A percentile compares a stretch with the other conserved stretches of the same genome.
These are phyloP conservation scores for Myrmecobius fasciatus DNA, from an alignment of 2,113 vertebrate genomes.

Conservation along the genomic window DNA sequence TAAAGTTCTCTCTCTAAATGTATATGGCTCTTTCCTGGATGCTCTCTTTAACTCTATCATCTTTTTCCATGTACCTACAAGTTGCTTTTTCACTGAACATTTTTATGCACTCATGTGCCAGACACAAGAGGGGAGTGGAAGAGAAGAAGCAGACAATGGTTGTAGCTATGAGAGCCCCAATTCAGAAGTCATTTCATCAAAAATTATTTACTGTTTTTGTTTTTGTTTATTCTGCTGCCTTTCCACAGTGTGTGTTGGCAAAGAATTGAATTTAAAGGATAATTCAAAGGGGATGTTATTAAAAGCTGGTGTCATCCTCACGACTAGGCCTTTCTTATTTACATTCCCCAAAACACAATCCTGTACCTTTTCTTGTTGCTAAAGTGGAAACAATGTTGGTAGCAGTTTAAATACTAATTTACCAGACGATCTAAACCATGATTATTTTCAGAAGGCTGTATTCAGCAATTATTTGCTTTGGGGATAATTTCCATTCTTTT, in stretches of 20 bases:
- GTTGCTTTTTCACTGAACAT: not conserved
- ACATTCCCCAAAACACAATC: slow-evolving; percentile 64
- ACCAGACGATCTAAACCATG: slow-evolving; percentile 51
- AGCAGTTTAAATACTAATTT: slow-evolving; percentile 70
- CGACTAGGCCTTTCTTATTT: slow-evolving; percentile 69
- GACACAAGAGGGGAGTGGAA: not conserved
- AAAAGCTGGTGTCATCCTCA: slow-evolving; percentile 65
- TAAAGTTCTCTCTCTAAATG: too few relatives aligned
- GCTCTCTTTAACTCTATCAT: not conserved
- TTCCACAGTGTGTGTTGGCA: slow-evolving; percentile 52
- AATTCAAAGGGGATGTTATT: slow-evolving; percentile 74
- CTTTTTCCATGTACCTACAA: slow-evolving; percentile 35
- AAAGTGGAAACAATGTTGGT: slow-evolving; percentile 55
- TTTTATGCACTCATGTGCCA: slow-evolving; percentile 25
- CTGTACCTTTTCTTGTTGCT: slow-evolving; percentile 29
- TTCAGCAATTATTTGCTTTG: slow-evolving; percentile 68
- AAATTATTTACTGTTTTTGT: slow-evolving; percentile 57
- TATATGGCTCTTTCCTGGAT: too few relatives aligned
- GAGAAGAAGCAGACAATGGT: slow-evolving; percentile 48
- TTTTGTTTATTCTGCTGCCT: slow-evolving; percentile 66
- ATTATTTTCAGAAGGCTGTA: slow-evolving; percentile 63
- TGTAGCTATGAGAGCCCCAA: slow-evolving; percentile 55
- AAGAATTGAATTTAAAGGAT: slow-evolving; percentile 75
- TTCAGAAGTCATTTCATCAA: slow-evolving; percentile 64
- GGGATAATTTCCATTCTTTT: slow-evolving; percentile 63